Base-by-base conservation (phyloP, 2,888 invertebrate species). In the Autographa pulchrina region DNA sequence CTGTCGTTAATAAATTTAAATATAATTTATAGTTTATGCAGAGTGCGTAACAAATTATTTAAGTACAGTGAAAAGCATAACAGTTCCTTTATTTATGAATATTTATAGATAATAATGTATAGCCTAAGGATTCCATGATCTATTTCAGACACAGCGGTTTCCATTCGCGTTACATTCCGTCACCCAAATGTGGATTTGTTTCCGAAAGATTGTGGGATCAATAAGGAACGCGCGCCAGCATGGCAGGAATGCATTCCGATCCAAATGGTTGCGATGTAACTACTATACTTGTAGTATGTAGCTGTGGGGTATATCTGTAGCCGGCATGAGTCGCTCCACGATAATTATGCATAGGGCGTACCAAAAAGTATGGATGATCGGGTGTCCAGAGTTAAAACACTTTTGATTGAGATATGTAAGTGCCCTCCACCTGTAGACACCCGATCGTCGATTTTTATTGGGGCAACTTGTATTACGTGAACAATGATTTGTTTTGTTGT, bases 201-300 rank as follows among this genome's bases (percentile, higher is more conserved):
- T 66, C 41, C 52, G 61, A 74, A 79, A 56, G 62, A 56, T 38
- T 59, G 59, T 43, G 54, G 62, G 56, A 31, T 14, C 13, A 25
- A 56, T 56, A 72, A 52, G 52, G 31, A 60, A 65, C 62, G 74
- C 56, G 61, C 62, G 77, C 66, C 60, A 70, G 69, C 71, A 77
- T 65, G 60, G 65, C 64, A 52, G 67, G 67, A 81, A 72, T 74
- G 65, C 68, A 76, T 74, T 75, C 70, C 69, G 25, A 65, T 62
- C 61, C 61, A 65, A 81, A 81, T 74, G 78, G 81, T 78, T 78
- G 78, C 78, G 69, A 68, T 61, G 74, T 61, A 56, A 20, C 54
- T 20, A 54, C 20, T 60, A 16, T 67, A 68, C 25, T 25, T 25
- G 25, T 25, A 25, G 25, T 25, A 68, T 38, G 65, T 65, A 63